Evolutionary conservation across 2,797 vertebrate genomes (phyloP).

Genomic region (Hemitrygon akajei): DNA sequence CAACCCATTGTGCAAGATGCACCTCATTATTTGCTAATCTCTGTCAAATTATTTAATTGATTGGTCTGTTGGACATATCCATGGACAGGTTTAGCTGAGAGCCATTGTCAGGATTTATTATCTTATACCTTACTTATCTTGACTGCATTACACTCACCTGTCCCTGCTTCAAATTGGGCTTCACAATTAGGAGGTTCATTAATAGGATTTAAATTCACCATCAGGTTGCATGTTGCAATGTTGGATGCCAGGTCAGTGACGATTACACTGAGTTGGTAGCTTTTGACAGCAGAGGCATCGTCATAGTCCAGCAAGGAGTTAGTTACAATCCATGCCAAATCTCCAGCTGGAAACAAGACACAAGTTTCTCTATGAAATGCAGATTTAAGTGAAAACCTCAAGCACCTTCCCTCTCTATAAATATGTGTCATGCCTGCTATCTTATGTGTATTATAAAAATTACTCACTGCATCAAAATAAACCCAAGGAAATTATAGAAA

Average conservation of each 20-base stretch:
- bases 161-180: not conserved
- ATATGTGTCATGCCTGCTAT: not conserved
- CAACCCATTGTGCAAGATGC: not conserved
- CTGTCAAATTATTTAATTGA: too few species aligned
- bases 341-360: not conserved
- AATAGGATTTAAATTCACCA: not conserved
- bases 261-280: not conserved
- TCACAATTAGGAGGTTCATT: slow-evolving; percentile 31
- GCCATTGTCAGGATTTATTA: not conserved
- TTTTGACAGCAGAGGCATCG: not conserved
- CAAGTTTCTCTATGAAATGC: not conserved
- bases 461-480: not conserved
- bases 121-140: not conserved
- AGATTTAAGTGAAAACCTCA: not conserved
- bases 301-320: not conserved
- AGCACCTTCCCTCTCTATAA: not conserved
- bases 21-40: too few species aligned
- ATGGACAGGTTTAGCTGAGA: not conserved
- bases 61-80: not conserved
- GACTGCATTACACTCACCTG: not conserved
- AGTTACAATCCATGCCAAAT: not conserved
- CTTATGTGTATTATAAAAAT: not conserved
- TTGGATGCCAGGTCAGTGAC: slow-evolving; percentile 1
- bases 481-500: not conserved
- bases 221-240: not conserved